Percentiles rank a stretch among this genome's conserved stretches.
These are phyloP conservation scores for Orussus abietinus DNA, from an alignment of 1,140 invertebrate genomes.

Conservation along the genomic window DNA sequence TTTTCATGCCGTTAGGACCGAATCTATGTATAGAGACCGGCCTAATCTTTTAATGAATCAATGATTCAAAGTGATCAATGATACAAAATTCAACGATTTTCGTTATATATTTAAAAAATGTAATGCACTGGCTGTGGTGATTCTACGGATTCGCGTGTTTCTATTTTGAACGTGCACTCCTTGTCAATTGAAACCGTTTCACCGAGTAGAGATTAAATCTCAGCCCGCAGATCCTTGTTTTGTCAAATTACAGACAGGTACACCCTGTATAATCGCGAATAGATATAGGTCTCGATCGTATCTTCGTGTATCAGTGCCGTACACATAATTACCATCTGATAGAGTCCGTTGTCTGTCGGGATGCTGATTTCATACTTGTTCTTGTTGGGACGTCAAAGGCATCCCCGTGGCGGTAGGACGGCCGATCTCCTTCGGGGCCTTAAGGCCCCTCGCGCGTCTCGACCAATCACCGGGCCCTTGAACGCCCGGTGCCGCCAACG, in stretches of 20 bases:
- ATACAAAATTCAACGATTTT: no score
- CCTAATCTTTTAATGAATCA: no score
- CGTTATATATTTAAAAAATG: no score
- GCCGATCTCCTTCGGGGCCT: conserved; percentile 39
- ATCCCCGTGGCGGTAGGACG: conserved; percentile 48
- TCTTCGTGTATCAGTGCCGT: conserved; percentile 47
- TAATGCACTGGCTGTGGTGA: no score
- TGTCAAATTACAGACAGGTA: no score
- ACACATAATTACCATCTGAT: conserved; percentile 55
- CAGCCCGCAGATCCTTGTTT: no score
- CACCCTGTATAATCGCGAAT: conserved; percentile 48
- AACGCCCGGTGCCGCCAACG: conserved; percentile 23
- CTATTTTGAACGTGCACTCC: no score
- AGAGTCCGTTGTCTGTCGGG: conserved; percentile 51
- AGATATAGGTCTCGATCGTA: conserved; percentile 43
- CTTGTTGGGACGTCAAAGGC: conserved; percentile 50
- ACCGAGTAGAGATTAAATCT: neutral
- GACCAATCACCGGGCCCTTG: conserved; percentile 42
- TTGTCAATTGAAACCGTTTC: no score
- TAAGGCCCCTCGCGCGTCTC: conserved; percentile 40
- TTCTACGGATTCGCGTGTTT: no score
- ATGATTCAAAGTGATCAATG: no score
- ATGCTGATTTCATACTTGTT: conserved; percentile 51
- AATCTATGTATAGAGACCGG: no score
- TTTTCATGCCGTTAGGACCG: no score